Conservation (phyloP, 2,888 invertebrate species). For the Hedya salicella region DNA sequence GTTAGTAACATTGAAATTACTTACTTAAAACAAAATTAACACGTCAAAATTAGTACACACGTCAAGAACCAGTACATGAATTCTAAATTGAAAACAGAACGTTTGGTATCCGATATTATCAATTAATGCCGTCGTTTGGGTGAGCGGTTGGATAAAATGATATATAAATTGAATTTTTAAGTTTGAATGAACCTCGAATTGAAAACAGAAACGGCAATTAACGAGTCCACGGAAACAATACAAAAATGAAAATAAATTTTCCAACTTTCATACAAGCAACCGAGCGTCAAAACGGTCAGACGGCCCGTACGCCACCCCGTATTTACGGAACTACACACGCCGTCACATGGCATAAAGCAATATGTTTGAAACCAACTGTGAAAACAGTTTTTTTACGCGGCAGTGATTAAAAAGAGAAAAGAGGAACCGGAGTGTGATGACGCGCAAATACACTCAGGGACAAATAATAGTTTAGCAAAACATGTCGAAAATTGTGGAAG, state of each 20-base stretch:
- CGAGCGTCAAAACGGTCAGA: slow-evolving; percentile 34
- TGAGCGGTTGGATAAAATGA: background rate
- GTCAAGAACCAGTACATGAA: no score
- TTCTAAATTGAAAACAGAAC: no score
- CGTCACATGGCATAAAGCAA: slow-evolving; percentile 50
- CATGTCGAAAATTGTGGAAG: slow-evolving; percentile 32
- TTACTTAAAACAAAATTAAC: no score
- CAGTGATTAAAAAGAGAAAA: slow-evolving; percentile 52
- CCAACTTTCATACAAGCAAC: slow-evolving; percentile 21
- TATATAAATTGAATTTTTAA: background rate
- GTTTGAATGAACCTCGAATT: background rate
- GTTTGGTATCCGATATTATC: no score
- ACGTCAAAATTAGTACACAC: no score
- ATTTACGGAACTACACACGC: slow-evolving; percentile 26
- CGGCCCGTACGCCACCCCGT: slow-evolving; percentile 23
- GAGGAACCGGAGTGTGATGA: slow-evolving; percentile 49
- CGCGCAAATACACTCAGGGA: slow-evolving; percentile 52
- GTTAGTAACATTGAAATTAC: no score
- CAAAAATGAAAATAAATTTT: slow-evolving; percentile 20
- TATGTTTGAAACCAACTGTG: slow-evolving; percentile 63
- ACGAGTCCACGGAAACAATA: slow-evolving; percentile 3
- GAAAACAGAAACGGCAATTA: slow-evolving; percentile 16
- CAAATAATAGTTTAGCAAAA: slow-evolving; percentile 45
- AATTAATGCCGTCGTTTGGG: no score
- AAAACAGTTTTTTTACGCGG: slow-evolving; percentile 52